Base-by-base conservation (phyloP, 2,888 invertebrate species). In the Trichopria drosophilae region DNA sequence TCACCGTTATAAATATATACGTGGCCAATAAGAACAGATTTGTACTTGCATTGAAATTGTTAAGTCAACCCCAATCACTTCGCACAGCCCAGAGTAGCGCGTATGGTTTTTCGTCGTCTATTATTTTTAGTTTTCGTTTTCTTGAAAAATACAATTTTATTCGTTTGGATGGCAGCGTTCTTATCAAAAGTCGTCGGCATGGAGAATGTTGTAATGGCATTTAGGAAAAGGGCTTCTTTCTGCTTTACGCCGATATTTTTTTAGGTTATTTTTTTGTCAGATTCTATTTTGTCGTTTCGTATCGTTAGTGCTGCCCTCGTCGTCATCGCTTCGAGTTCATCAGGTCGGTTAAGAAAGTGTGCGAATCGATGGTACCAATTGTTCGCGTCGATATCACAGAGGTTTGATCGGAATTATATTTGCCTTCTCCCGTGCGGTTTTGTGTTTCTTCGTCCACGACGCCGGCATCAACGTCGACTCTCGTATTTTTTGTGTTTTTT, bases 31-130 rank as follows among this genome's bases (percentile, higher is more conserved):
- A 74, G 72, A 74, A 73, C 73, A 73, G 73, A 72, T 75, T 75
- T 75, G 74, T 75, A 75, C 74, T 75, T 74, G 74, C 69, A 73
- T 72, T 75, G 72, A 73, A 75, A 74, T 75, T 72, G 72, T 74
- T 73, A 72, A 73, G 71, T 72, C 70, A 74, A 73, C 73, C 74
- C 72, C 72, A 73, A 73, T 73, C 70, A 73, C 71, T 70, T 73
- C 70, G 72, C 74, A 75, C 74, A 74, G 74, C 74, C 74, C 72
- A 70, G 73, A 72, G 73, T 72, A 73, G 71, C 71, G 69, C 72
- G 72, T 74, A 69, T 70, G 68, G 69, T 71, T n/a, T n/a, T n/a
- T n/a, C n/a, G 64, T 67, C 64, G 65, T 67, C 37, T 61, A 57
- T n/a, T 59, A 63, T 64, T 66, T 64, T 66, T 66, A 61, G 49